Evolutionary conservation across 2,113 vertebrate species (phyloP).

Genomic region (Fregata magnificens): DNA sequence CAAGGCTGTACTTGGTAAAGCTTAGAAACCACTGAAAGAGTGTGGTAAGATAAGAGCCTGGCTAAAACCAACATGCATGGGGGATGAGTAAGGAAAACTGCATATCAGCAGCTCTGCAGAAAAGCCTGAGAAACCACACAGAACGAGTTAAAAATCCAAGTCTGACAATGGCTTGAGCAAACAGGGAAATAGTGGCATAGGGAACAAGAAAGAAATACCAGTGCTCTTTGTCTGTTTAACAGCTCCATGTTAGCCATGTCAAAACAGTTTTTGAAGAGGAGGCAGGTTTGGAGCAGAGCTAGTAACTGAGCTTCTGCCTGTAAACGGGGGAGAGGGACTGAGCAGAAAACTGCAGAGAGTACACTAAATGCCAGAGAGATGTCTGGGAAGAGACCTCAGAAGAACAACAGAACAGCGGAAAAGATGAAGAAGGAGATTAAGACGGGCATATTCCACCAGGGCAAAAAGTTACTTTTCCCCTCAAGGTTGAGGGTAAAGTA

Average conservation of each 20-base stretch:
- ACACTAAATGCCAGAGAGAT: background rate
- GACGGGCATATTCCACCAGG: background rate
- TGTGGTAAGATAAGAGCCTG: background rate
- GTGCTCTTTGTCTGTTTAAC: background rate
- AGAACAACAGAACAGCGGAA: background rate
- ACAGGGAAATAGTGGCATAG: background rate
- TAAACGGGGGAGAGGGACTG: background rate
- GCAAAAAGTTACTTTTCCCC: background rate
- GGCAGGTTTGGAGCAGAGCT: background rate
- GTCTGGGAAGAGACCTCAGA: background rate
- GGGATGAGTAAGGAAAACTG: background rate
- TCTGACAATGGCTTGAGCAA: background rate
- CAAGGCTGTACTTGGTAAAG: background rate
- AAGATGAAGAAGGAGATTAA: background rate
- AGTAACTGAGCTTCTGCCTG: background rate
- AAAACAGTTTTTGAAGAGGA: background rate
- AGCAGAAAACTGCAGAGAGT: background rate
- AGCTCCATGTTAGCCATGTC: accelerated
- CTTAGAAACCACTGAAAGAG: background rate
- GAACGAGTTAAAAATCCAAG: background rate
- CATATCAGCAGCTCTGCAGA: background rate
- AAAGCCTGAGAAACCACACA: background rate
- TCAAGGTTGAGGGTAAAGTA: background rate
- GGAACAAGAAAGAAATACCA: background rate
- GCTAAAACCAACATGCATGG: background rate